Conservation (phyloP, 2,888 invertebrate species). For the Conchocele bisecta region DNA sequence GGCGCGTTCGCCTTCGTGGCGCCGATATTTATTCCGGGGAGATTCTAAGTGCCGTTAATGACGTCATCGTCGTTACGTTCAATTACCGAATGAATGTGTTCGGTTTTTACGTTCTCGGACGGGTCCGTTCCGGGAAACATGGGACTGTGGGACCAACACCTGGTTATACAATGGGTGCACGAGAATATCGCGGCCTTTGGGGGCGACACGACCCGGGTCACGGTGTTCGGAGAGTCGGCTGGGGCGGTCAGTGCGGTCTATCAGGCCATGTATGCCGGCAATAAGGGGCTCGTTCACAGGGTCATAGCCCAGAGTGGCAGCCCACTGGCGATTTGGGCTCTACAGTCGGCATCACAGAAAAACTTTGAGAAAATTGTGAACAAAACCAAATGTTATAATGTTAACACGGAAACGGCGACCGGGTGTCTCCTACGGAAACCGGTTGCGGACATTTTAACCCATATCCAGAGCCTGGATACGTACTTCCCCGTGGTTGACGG, state of each 20-base stretch:
- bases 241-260: slow-evolving; percentile 65
- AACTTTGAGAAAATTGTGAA: slow-evolving; percentile 88
- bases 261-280: slow-evolving; percentile 64
- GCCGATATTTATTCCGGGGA: slow-evolving; percentile 85
- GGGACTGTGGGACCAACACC: slow-evolving; percentile 95
- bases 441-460: slow-evolving; percentile 32
- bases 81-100: slow-evolving; percentile 95
- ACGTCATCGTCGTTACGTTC: slow-evolving; percentile 96
- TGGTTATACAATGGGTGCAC: slow-evolving; percentile 96
- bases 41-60: slow-evolving; percentile 91
- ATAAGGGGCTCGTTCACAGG: slow-evolving; percentile 57
- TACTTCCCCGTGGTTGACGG: slow-evolving; percentile 95
- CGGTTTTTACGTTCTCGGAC: slow-evolving; percentile 89
- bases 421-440: slow-evolving; percentile 53
- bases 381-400: slow-evolving; percentile 46
- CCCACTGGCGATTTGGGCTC: slow-evolving; percentile 37
- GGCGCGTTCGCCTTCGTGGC: slow-evolving; percentile 96
- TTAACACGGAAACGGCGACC: slow-evolving; percentile 24
- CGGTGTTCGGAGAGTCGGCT: slow-evolving; percentile 74
- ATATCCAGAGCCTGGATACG: slow-evolving; percentile 83
- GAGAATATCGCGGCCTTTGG: slow-evolving; percentile 88
- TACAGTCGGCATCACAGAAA: slow-evolving; percentile 49
- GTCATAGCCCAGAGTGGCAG: slow-evolving; percentile 69
- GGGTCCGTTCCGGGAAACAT: slow-evolving; percentile 88
- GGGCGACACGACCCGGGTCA: slow-evolving; percentile 67